Base-by-base conservation (phyloP, 2,113 vertebrate species). In the Pachyramphus minor region DNA sequence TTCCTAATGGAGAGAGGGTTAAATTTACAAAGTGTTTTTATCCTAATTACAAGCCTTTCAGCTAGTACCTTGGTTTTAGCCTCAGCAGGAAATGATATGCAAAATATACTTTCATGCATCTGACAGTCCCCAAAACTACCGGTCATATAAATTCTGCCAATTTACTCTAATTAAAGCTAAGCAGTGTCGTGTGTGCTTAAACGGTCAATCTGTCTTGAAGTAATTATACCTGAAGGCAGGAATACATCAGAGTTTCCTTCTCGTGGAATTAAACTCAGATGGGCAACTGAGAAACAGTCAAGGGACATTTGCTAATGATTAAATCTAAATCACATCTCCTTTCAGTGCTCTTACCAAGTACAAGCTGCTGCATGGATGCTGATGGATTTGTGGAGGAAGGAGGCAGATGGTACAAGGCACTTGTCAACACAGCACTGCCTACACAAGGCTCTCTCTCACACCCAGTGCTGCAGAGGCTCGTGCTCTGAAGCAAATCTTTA, bases 211-310 rank as follows among this genome's bases (percentile, higher is more conserved):
- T 97, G 95, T 98, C 97, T 98, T 98, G 97, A 97, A 97, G 97
- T 98, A 98, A 98, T 98, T 98, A 98, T 77, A 98, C 97, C 98
- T 98, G 98, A 98, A 97, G 95, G 97, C 97, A 98, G 95, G 96
- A 97, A 98, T 97, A 96, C 96, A 98, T 97, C 98, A 96, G 95
- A 93, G 95, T 96, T 98, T 97, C 96, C 96, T 97, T 95, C 93
- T 94, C 95, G 83, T 95, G 89, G 97, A 98, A 98, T 98, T 98
- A 97, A 97, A 98, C 89, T 98, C 98, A 98, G 97, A 98, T 98
- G 98, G 98, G 96, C 96, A 93, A 97, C 83, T 89, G 55, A 96
- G 82, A 96, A 96, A 91, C 56, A 95, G 89, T 89, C 72, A 60
- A 96, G 86, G 77, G 85, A 97, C 97, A 98, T 98, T 98, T 98